phyloP scores from a whole-genome alignment of 2,797 vertebrate genomes.

The Xyrichtys novacula region DNA sequence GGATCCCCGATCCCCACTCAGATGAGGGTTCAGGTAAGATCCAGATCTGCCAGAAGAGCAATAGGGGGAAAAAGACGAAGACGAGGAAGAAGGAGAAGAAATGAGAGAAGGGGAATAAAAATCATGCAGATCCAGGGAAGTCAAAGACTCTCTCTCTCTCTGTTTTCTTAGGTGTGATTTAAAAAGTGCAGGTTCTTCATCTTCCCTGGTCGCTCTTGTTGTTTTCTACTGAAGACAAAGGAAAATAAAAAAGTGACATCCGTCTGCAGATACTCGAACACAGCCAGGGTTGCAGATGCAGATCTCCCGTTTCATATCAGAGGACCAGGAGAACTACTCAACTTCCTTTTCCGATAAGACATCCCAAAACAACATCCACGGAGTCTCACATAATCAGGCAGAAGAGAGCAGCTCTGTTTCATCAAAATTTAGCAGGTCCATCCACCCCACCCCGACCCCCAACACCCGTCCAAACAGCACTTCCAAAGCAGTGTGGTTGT shows the following conservation, averaged over 20 bases:
- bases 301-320: conserved; percentile 61
- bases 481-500: conserved; percentile 56
- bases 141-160: conserved; percentile 1
- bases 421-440: conserved; percentile 46
- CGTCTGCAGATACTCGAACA: no score
- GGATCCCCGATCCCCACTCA: conserved; percentile 52
- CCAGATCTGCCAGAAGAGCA: conserved; percentile 35
- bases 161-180: conserved; percentile 75
- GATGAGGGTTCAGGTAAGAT: conserved; percentile 41
- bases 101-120: no score
- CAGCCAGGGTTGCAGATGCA: conserved; percentile 59
- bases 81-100: no score
- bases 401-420: not conserved
- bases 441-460: conserved; percentile 11
- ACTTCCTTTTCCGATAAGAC: conserved; percentile 75
- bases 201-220: conserved; percentile 41
- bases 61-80: no score
- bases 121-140: conserved; percentile 39
- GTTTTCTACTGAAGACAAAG: conserved; percentile 22
- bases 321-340: conserved; percentile 61
- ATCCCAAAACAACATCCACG: conserved; percentile 60
- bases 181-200: conserved; percentile 82
- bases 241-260: not conserved
- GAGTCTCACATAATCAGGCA: conserved; percentile 29
- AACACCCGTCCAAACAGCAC: conserved; percentile 22